Evolutionary conservation across 1,140 invertebrate genomes (phyloP).

Genomic region (Drosophila trapezifrons): DNA sequence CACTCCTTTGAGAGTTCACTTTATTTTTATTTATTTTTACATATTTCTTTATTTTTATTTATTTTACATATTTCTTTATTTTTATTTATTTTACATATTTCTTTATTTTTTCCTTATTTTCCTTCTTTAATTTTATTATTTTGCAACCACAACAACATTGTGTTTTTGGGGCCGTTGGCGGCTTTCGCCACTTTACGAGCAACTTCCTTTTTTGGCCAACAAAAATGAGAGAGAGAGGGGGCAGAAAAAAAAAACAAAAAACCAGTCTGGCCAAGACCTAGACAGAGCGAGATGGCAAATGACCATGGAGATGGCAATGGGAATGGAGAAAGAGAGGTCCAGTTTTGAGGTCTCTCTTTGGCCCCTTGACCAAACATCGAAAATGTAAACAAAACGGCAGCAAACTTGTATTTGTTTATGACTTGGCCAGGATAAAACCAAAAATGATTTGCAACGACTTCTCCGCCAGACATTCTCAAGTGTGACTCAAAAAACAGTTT

Average conservation of each 20-base stretch:
- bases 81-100: conserved; percentile 32
- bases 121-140: conserved; percentile 19
- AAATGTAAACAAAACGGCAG: conserved; percentile 70
- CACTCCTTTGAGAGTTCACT: neutral
- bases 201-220: conserved; percentile 76
- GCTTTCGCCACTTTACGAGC: conserved; percentile 80
- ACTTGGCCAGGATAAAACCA: conserved; percentile 22
- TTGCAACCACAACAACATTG: conserved; percentile 27
- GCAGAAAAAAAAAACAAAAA: conserved; percentile 47
- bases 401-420: conserved; percentile 42
- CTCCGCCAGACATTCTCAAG: conserved; percentile 39
- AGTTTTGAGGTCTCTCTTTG: conserved; percentile 36
- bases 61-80: conserved; percentile 23
- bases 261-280: conserved; percentile 59
- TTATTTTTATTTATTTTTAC: conserved; percentile 10
- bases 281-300: conserved; percentile 16
- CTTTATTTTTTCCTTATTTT: conserved; percentile 14
- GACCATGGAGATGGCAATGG: neutral
- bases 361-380: conserved; percentile 37
- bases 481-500: conserved; percentile 20
- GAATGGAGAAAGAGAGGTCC: conserved; percentile 22
- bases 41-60: conserved; percentile 33
- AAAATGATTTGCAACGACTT: conserved; percentile 37
- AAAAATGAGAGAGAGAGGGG: conserved; percentile 18
- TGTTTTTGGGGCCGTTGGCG: conserved; percentile 54